These are phyloP conservation scores for Paraplagusia blochii DNA, from an alignment of 2,113 vertebrate genomes.

Conservation along the genomic window DNA sequence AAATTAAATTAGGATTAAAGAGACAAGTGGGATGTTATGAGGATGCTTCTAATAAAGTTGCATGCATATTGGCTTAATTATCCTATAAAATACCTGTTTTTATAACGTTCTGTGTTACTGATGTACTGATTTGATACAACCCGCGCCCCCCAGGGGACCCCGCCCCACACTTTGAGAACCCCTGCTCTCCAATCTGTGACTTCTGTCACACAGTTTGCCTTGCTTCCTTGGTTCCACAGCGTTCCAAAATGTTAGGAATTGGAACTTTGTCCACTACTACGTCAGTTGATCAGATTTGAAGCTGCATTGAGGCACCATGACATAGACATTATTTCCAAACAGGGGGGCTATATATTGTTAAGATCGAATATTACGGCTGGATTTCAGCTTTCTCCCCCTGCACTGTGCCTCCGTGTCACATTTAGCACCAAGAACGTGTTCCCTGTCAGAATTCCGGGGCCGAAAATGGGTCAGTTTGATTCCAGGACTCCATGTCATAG, in stretches of 20 bases:
- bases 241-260: constrained; percentile 7
- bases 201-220: neutral
- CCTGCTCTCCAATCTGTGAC: no score
- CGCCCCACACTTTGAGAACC: no score
- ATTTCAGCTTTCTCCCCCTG: neutral
- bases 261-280: neutral
- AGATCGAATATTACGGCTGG: no score
- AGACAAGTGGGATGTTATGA: no score
- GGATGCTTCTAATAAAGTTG: no score
- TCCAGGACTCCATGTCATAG: constrained; percentile 15
- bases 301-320: neutral
- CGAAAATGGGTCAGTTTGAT: constrained; percentile 34
- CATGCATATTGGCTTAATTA: no score
- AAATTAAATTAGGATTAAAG: no score
- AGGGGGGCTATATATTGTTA: neutral
- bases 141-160: no score
- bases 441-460: no score
- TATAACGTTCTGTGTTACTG: no score
- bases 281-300: neutral
- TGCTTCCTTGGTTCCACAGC: constrained; percentile 6
- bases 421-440: neutral
- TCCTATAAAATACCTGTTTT: no score
- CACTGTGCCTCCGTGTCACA: neutral
- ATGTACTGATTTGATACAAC: no score
- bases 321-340: neutral